These are phyloP conservation scores for Eriocheir sinensis DNA, from an alignment of 1,140 invertebrate species.

Conservation along the genomic window DNA sequence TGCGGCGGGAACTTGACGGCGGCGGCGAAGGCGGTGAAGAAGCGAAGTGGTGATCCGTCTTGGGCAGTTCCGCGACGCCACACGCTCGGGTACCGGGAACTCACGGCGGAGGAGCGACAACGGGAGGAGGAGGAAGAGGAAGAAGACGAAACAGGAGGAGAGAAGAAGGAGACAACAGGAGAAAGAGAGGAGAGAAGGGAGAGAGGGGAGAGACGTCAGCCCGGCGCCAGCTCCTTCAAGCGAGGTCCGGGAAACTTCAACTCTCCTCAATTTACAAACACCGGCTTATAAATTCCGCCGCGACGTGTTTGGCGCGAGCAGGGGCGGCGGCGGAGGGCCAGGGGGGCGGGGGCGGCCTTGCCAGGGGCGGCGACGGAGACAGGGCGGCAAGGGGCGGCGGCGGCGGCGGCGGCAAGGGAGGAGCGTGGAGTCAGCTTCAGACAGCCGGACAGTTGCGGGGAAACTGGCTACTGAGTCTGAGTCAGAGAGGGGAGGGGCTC, in stretches of 20 bases:
- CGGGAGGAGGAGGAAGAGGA: background rate
- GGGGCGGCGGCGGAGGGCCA: background rate
- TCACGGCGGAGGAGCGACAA: background rate
- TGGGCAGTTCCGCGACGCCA: background rate
- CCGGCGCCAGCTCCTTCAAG: background rate
- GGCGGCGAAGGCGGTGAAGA: background rate
- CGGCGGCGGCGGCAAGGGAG: background rate
- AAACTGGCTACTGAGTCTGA: slow-evolving; percentile 23
- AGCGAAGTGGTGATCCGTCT: background rate
- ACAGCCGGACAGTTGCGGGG: background rate
- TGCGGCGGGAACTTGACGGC: background rate
- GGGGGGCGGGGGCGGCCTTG: background rate
- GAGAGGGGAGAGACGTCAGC: background rate
- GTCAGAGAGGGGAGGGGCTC: background rate
- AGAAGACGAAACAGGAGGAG: background rate
- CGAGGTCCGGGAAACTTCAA: background rate
- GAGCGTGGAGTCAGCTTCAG: background rate
- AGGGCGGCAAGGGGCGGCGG: background rate
- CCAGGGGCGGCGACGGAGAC: background rate
- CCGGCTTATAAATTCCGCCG: background rate
- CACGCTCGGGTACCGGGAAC: background rate
- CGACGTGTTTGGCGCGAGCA: background rate
- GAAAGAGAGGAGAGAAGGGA: background rate
- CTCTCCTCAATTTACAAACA: slow-evolving; percentile 24
- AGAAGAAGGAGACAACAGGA: background rate